Conservation (phyloP, 2,888 invertebrate species). For the Cosmopolites sordidus region DNA sequence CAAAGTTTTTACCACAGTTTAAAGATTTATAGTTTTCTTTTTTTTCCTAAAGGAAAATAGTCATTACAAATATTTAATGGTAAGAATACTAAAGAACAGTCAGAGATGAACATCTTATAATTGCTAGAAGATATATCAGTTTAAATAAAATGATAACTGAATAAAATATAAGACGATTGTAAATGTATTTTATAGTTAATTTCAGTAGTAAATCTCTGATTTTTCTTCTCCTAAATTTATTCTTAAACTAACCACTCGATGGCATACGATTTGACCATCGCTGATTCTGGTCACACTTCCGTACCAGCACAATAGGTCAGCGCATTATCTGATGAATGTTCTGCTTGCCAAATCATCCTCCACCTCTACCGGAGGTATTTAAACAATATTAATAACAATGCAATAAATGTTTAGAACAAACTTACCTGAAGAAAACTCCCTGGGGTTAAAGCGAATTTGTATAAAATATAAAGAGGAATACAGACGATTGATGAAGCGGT, state of each 20-base stretch:
- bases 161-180: no score
- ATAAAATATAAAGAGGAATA: conserved; percentile 79
- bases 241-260: conserved; percentile 47
- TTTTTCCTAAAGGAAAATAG: not conserved
- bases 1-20: conserved; percentile 15
- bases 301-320: conserved; percentile 51
- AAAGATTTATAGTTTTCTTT: conserved; percentile 1
- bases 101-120: no score
- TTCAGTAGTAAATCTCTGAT: no score
- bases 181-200: no score
- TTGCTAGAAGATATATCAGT: no score
- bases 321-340: conserved; percentile 47
- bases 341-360: conserved; percentile 51
- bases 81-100: no score
- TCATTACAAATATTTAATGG: not conserved
- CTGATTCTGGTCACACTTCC: conserved; percentile 51
- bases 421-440: conserved; percentile 55
- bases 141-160: no score
- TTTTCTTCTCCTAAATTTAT: not conserved
- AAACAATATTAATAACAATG: conserved; percentile 1
- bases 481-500: conserved; percentile 81
- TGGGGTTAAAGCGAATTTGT: conserved; percentile 68
- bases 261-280: conserved; percentile 42
- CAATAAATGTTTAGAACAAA: conserved; percentile 1
- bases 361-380: conserved; percentile 46